Percentiles rank a stretch among this genome's conserved stretches.
Conservation (phyloP, 2,888 invertebrate genomes). For the Lasioglossum marginatum region DNA sequence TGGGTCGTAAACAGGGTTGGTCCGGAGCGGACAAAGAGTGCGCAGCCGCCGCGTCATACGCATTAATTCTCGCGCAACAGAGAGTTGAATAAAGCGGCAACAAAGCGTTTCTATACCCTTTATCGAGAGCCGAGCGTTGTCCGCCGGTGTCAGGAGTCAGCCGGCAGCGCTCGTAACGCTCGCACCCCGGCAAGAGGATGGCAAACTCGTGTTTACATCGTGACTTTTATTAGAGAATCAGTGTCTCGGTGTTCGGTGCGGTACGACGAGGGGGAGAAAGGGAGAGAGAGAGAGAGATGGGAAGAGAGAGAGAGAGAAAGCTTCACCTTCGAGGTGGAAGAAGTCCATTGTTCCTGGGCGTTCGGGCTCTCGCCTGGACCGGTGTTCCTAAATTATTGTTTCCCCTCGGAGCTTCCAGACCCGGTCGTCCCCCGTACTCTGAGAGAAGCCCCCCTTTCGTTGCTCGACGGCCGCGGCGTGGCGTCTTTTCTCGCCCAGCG, state of each 20-base stretch:
- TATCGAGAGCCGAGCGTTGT: conserved; percentile 11
- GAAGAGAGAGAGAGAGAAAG: conserved; percentile 29
- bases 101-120: conserved; percentile 24
- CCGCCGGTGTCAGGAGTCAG: conserved; percentile 39
- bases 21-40: conserved; percentile 15
- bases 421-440: neutral
- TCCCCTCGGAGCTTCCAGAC: conserved; percentile 57
- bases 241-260: conserved; percentile 63
- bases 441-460: neutral
- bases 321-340: conserved; percentile 43
- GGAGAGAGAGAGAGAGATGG: neutral
- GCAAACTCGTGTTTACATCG: conserved; percentile 58
- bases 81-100: conserved; percentile 34
- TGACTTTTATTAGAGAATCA: conserved; percentile 76
- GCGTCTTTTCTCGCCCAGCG: conserved; percentile 44
- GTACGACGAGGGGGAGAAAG: conserved; percentile 39
- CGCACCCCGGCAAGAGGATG: conserved; percentile 13
- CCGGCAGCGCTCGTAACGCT: conserved; percentile 31
- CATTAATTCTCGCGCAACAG: conserved; percentile 43
- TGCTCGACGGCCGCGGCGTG: neutral
- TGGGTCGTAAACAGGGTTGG: neutral
- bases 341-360: conserved; percentile 58
- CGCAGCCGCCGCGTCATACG: conserved; percentile 1
- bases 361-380: conserved; percentile 51
- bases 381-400: conserved; percentile 73